Base-by-base conservation (phyloP, 2,888 invertebrate genomes). In the Odiellus spinosus region DNA sequence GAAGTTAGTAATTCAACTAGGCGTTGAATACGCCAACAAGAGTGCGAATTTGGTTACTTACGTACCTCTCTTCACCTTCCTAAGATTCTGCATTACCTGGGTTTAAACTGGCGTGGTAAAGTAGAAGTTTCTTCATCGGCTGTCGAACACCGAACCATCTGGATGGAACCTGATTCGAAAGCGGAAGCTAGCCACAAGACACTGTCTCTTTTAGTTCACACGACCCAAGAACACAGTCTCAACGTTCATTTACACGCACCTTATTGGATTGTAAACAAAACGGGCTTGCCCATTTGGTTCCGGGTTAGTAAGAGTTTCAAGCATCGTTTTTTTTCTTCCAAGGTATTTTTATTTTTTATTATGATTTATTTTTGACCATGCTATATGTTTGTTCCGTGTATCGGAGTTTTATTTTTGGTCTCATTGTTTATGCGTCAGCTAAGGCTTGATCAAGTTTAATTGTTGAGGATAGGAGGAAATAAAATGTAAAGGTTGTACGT, bases 261-360 rank as follows among this genome's bases (percentile, higher is more conserved):
- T 2, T 91, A 82, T 69, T 96, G 95, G 95, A 76, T 98, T 55
- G 78, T 96, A 50, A 96, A 98, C 71, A 84, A 85, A 67, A 84
- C 90, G 3, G 95, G 95, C 0, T 70, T 98, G 51, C 95, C 96
- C 12, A 70, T 98, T 84, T 79, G 80, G 63, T 72, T 85, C 54
- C 78, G 81, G 72, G 84, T 82, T 63, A 63, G 62, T 52, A 44
- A 19, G 38, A 18, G 45, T 52, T 35, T 45, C 15, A 38, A 18
- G n/a, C 14, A 26, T 26, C 26, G 26, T 26, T 26, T 6, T 26
- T 26, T 26, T 26, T 26, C 26, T 6, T 26, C 26, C 4, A 26
- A 26, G 26, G 26, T 26, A 26, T 26, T 26, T 6, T 26, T 26
- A 26, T 26, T 26, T 26, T n/a, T n/a, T n/a, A n/a, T n/a, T 26